Base-by-base conservation (phyloP, 2,888 invertebrate species). In the Erannis defoliaria region DNA sequence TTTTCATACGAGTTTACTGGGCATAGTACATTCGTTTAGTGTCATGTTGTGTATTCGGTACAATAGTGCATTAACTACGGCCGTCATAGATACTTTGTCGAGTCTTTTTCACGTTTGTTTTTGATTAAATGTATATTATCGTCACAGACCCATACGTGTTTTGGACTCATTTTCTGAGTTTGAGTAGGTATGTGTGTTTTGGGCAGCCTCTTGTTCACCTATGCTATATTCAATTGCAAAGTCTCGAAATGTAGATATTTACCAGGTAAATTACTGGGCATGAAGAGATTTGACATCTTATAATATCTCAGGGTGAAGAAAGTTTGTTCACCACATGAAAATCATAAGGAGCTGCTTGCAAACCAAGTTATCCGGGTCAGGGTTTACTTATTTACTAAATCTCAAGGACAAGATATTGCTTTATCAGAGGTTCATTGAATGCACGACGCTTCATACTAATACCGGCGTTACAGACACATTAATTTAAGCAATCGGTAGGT, bases 91-190 rank as follows among this genome's bases (percentile, higher is more conserved):
- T 5, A 42, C 14, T 42, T 42, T 42, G 2, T 21, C 21, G 0
- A 42, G 19, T n/a, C n/a, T n/a, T n/a, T n/a, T n/a, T n/a, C n/a
- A n/a, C n/a, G 21, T 21, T 42, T 42, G 6, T 42, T 42, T 19
- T 42, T 2, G 10, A 19, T 12, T 21, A n/a, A 2, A 9, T 42
- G 2, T 12, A 42, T 19, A 42, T 21, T 42, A 1, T 42, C 21
- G 5, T n/a, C 12, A n/a, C 14, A 42, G 21, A 3, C 1, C 10
- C 19, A 21, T 14, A 12, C 21, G 19, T 14, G n/a, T 10, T 42
- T 6, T 42, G 42, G 42, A 42, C 6, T 5, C 5, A 21, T 42
- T 21, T 2, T 16, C 21, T 42, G 21, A n/a, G 42, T 5, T 21
- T 42, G 1, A n/a, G 21, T 42, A 6, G 21, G 1, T 42, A 6